Percentiles rank a stretch among this genome's conserved stretches.
Evolutionary conservation across 1,140 invertebrate species (phyloP).

Genomic region (Achatina immaculata): DNA sequence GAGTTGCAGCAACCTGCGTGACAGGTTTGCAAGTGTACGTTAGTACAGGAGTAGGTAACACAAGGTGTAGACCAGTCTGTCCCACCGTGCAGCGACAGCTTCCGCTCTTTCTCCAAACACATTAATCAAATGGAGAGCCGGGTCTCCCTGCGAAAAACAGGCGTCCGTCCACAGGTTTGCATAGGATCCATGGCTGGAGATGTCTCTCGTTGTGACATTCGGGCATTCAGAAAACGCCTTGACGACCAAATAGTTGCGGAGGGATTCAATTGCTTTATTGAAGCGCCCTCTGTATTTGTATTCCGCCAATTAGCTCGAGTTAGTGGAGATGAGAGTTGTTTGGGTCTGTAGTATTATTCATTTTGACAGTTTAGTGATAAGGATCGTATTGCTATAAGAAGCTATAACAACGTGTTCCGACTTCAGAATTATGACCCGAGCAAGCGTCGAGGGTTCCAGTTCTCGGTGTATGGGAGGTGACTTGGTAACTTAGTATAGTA

Average conservation of each 20-base stretch:
- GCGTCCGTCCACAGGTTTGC: not conserved
- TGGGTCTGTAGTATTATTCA: not conserved
- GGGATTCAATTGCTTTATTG: not conserved
- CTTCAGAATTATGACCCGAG: no score
- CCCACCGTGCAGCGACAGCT: not conserved
- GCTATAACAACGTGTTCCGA: no score
- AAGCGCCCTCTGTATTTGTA: not conserved
- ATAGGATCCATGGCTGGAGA: not conserved
- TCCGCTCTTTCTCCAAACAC: not conserved
- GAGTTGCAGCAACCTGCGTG: not conserved
- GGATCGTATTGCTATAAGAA: not conserved
- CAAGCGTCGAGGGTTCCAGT: no score
- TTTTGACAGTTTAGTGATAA: not conserved
- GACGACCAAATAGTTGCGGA: not conserved
- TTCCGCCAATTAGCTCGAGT: not conserved
- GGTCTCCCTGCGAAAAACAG: not conserved
- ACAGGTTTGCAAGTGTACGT: conserved; percentile 10
- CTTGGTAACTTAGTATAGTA: no score
- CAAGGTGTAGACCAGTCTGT: not conserved
- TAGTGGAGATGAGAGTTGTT: not conserved
- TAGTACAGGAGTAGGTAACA: conserved; percentile 3
- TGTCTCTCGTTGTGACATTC: not conserved
- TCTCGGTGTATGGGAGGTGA: no score
- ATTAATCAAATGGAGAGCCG: not conserved
- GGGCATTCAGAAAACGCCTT: not conserved